Percentiles rank a stretch among this genome's conserved stretches.
Evolutionary conservation across 2,113 vertebrate genomes (phyloP).

Genomic region (Cebidichthys violaceus): DNA sequence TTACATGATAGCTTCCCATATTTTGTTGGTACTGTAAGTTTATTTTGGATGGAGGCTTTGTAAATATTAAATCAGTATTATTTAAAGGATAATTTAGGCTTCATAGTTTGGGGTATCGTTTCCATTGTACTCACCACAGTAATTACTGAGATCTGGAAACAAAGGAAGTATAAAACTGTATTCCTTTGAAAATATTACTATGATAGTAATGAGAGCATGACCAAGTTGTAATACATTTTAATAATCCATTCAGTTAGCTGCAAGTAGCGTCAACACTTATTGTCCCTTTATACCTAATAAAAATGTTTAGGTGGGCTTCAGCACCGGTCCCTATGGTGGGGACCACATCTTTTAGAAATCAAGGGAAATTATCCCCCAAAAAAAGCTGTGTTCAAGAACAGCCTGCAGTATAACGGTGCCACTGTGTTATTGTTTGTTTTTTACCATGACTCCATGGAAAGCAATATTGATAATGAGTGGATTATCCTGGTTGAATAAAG

Average conservation of each 20-base stretch:
- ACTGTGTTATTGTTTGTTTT: not conserved
- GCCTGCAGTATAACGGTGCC: not conserved
- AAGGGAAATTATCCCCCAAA: not conserved
- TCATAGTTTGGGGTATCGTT: not conserved
- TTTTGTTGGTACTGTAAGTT: not conserved
- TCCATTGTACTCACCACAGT: not conserved
- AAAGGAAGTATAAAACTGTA: not conserved
- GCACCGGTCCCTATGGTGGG: not conserved
- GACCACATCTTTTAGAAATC: not conserved
- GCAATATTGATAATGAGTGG: not conserved
- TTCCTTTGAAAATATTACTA: not conserved
- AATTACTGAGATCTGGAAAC: not conserved
- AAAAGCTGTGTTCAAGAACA: not conserved
- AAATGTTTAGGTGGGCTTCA: not conserved
- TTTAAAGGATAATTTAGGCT: not conserved
- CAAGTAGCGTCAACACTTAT: not conserved
- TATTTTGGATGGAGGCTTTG: not conserved
- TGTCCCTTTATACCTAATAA: not conserved
- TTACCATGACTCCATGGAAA: not conserved
- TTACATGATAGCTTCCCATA: not conserved
- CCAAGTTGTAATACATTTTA: not conserved
- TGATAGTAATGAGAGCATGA: not conserved
- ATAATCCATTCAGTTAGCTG: not conserved
- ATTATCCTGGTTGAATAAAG: not conserved
- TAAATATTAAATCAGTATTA: not conserved